phyloP scores from a whole-genome alignment of 2,888 invertebrate genomes.

The Panzeria rudis region DNA sequence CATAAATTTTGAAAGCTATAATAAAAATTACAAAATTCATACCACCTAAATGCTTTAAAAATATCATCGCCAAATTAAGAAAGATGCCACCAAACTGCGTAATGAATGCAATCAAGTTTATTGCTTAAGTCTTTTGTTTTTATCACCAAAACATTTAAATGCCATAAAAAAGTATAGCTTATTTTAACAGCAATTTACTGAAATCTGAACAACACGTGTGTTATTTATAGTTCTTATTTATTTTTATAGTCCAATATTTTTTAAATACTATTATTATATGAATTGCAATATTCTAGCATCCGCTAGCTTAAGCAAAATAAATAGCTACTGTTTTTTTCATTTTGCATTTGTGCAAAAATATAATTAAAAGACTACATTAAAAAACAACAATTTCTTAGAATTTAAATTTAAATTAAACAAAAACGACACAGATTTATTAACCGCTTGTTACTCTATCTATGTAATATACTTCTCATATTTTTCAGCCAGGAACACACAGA shows the following conservation, averaged over 20 bases:
- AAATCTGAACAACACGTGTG: conserved; percentile 38
- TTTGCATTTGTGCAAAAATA: conserved; percentile 56
- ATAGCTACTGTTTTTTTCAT: conserved; percentile 40
- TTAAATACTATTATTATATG: conserved; percentile 23
- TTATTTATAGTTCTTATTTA: conserved; percentile 37
- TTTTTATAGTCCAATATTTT: conserved; percentile 26
- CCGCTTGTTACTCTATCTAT: conserved; percentile 31
- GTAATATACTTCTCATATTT: not conserved
- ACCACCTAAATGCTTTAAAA: not conserved
- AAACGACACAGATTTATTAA: conserved; percentile 53
- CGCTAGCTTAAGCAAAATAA: conserved; percentile 57
- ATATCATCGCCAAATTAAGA: not conserved
- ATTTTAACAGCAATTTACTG: not conserved
- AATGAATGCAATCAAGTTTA: conserved; percentile 6
- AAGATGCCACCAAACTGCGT: not conserved
- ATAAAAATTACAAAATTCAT: conserved; percentile 13
- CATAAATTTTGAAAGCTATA: conserved; percentile 1
- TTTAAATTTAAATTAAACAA: conserved; percentile 51
- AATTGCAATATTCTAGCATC: conserved; percentile 45
- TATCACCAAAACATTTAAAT: conserved; percentile 12
- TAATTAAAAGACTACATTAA: conserved; percentile 24
- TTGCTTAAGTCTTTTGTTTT: conserved; percentile 60
- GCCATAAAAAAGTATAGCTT: not conserved
- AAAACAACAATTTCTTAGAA: conserved; percentile 62
- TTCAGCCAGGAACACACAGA: conserved; percentile 4